A percentile compares a stretch with the other conserved stretches of the same genome.
phyloP scores from a whole-genome alignment of 1,140 invertebrate species.

The Drosophila persimilis region DNA sequence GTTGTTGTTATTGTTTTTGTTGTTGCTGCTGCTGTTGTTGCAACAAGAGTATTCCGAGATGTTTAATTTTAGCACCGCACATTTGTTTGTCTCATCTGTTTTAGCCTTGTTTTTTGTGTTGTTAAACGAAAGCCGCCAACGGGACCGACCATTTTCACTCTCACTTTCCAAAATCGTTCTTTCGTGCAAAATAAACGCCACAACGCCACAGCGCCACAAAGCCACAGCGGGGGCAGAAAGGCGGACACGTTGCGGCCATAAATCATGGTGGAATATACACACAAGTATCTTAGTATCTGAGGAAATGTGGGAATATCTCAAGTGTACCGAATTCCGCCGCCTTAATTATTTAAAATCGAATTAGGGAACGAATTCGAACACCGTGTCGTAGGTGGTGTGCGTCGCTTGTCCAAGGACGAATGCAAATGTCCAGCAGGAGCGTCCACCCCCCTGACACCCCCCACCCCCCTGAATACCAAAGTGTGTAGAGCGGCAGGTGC shows the following conservation, averaged over 20 bases:
- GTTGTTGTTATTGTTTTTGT: conserved; percentile 47
- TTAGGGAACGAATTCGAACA: no score
- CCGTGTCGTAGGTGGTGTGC: no score
- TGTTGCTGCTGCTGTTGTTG: not conserved
- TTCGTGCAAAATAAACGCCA: not conserved
- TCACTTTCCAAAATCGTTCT: conserved; percentile 53
- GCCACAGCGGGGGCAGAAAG: conserved; percentile 40
- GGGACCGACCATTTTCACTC: conserved; percentile 35
- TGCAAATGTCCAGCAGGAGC: not conserved
- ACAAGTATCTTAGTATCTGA: not conserved
- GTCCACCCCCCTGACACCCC: not conserved
- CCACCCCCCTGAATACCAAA: conserved; percentile 21
- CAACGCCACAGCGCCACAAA: conserved; percentile 21
- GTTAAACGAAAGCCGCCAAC: conserved; percentile 46
- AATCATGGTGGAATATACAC: conserved; percentile 53
- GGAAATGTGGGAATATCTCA: conserved; percentile 13
- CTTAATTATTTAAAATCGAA: conserved; percentile 1
- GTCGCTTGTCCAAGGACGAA: not conserved
- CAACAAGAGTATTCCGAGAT: conserved; percentile 8
- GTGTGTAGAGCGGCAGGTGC: conserved; percentile 17
- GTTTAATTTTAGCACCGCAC: conserved; percentile 55
- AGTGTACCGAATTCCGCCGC: not conserved
- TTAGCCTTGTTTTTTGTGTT: conserved; percentile 33
- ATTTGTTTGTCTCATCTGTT: conserved; percentile 31
- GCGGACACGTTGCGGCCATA: conserved; percentile 61